phyloP scores from a whole-genome alignment of 2,888 invertebrate genomes.

The Rhagium mordax region DNA sequence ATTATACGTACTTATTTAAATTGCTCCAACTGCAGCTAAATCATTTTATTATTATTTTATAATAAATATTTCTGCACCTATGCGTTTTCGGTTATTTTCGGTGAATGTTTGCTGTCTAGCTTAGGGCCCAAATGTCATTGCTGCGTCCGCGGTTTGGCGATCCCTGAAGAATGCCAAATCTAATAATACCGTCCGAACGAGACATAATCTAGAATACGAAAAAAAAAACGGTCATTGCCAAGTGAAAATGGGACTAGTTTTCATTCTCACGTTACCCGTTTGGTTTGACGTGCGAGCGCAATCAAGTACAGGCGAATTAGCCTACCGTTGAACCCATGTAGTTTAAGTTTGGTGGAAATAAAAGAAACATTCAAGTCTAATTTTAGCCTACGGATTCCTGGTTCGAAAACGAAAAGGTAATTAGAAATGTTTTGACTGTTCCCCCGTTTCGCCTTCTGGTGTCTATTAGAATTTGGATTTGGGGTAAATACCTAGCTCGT shows the following conservation, averaged over 20 bases:
- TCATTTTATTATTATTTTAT: no score
- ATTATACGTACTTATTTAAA: no score
- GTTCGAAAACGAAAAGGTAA: slow-evolving; percentile 25
- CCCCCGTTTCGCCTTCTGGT: slow-evolving; percentile 22
- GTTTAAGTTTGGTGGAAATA: slow-evolving; percentile 29
- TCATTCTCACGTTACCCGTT: slow-evolving; percentile 25
- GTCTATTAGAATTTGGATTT: slow-evolving; percentile 29
- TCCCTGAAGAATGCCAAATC: not conserved
- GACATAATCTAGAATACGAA: slow-evolving; percentile 12
- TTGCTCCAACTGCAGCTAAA: no score
- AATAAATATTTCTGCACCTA: no score
- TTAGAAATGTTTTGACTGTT: slow-evolving; percentile 36
- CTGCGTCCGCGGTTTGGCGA: no score
- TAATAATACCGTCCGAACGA: not conserved
- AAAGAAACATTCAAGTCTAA: slow-evolving; percentile 27
- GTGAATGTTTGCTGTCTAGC: no score
- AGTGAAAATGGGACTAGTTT: slow-evolving; percentile 22
- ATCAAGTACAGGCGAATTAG: slow-evolving; percentile 8
- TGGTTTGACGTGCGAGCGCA: not conserved
- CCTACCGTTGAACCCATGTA: slow-evolving; percentile 19
- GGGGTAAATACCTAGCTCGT: slow-evolving; percentile 47
- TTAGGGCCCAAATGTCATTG: no score
- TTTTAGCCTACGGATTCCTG: slow-evolving; percentile 8
- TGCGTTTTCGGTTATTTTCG: no score
- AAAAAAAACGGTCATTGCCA: slow-evolving; percentile 26